Evolutionary conservation across 2,888 invertebrate species (phyloP).

Genomic region (Caenorhabditis wallacei): DNA sequence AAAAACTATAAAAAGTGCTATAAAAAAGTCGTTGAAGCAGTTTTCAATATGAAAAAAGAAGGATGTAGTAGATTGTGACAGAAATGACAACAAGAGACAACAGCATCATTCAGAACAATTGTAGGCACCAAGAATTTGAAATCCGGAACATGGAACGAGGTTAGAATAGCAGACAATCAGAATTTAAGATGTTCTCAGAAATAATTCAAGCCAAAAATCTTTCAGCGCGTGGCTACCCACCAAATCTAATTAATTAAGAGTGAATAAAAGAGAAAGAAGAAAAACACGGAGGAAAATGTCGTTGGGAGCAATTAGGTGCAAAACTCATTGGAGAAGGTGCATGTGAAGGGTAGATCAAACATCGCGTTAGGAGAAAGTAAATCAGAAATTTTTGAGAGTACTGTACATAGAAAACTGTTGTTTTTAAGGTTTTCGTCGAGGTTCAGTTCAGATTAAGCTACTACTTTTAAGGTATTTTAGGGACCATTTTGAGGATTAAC

Average conservation of each 20-base stretch:
- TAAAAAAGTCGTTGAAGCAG: constrained; percentile 34
- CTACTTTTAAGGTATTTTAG: too few species aligned
- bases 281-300: background rate
- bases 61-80: constrained; percentile 27
- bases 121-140: background rate
- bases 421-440: too few species aligned
- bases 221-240: too few species aligned
- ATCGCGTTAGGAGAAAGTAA: background rate
- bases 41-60: constrained; percentile 18
- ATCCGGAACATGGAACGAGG: background rate
- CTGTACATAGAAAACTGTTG: too few species aligned
- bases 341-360: constrained; percentile 8
- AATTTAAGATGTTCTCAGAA: constrained; percentile 6
- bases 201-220: background rate
- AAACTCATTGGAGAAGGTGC: constrained; percentile 15
- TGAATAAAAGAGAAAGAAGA: background rate
- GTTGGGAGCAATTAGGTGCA: constrained; percentile 24
- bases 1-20: constrained; percentile 13
- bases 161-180: background rate
- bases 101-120: constrained; percentile 23
- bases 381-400: background rate
- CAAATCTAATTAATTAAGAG: constrained; percentile 18
- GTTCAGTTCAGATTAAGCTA: too few species aligned
- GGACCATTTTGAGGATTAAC: too few species aligned
- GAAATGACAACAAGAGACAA: constrained; percentile 15